phyloP scores from a whole-genome alignment of 2,797 vertebrate genomes.

The Acipenser transmontanus region DNA sequence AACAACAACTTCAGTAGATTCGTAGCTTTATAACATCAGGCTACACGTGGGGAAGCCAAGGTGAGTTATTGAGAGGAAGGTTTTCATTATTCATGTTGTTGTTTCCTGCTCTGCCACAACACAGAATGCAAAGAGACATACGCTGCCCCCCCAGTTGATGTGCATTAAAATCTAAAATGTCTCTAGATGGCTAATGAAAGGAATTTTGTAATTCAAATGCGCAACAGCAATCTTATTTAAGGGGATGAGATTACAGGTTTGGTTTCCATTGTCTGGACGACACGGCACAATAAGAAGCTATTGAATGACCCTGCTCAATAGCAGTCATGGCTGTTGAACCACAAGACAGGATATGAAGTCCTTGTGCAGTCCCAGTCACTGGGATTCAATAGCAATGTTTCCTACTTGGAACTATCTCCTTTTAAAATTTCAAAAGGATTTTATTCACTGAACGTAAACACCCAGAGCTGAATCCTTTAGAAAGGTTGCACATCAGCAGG shows the following conservation, averaged over 20 bases:
- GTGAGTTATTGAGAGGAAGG: background rate
- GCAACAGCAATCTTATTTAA: slow-evolving; percentile 13
- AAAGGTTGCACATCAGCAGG: too few relatives aligned
- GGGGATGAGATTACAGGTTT: slow-evolving; percentile 11
- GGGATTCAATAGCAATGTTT: too few relatives aligned
- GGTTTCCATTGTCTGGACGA: background rate
- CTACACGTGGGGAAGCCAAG: too few relatives aligned
- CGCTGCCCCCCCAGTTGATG: background rate
- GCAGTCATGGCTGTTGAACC: background rate
- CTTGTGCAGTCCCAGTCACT: too few relatives aligned
- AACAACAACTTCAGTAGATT: too few relatives aligned
- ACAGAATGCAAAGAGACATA: background rate
- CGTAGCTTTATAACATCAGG: too few relatives aligned
- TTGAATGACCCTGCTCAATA: background rate
- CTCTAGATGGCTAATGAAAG: slow-evolving; percentile 18
- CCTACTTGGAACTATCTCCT: too few relatives aligned
- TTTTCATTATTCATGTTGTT: too few relatives aligned
- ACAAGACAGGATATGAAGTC: background rate
- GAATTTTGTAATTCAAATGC: slow-evolving; percentile 5
- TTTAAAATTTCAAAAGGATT: too few relatives aligned
- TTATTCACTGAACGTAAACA: too few relatives aligned
- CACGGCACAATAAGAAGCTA: background rate
- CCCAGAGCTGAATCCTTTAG: too few relatives aligned
- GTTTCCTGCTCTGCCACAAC: background rate
- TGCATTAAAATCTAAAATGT: background rate